These are phyloP conservation scores for Cinclus cinclus DNA, from an alignment of 2,113 vertebrate species.

Conservation along the genomic window DNA sequence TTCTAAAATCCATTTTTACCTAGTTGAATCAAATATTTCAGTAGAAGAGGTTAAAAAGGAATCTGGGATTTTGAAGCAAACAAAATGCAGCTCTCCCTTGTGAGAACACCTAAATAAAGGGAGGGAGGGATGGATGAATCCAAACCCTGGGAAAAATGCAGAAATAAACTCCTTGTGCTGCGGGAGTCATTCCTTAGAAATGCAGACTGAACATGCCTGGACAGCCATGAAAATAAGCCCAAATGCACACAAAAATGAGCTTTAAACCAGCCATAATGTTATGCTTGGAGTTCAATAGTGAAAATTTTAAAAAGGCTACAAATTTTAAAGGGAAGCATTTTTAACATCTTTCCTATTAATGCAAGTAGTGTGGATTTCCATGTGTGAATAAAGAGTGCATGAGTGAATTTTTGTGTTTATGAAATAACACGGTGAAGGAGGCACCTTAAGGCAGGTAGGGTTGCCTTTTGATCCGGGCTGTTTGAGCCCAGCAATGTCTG, in stretches of 20 bases:
- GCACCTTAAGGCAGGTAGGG: neutral
- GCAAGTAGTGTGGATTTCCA: neutral
- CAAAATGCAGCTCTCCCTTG: neutral
- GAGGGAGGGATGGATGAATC: neutral
- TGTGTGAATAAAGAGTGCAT: accelerated
- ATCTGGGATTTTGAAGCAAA: neutral
- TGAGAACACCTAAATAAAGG: neutral
- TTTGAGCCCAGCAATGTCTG: neutral
- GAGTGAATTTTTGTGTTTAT: accelerated
- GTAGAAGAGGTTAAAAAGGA: neutral
- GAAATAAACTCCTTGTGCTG: neutral
- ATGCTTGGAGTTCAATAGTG: neutral
- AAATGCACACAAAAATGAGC: neutral
- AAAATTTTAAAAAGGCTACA: neutral
- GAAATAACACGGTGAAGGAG: accelerated
- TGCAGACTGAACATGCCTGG: neutral
- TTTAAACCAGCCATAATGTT: accelerated
- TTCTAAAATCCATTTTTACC: neutral
- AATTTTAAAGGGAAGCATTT: neutral
- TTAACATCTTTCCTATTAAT: neutral
- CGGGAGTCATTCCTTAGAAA: neutral
- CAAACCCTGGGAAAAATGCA: neutral
- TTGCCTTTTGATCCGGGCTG: accelerated
- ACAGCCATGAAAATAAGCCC: neutral
- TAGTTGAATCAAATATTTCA: neutral